A percentile compares a stretch with the other conserved stretches of the same genome.
Evolutionary conservation across 2,888 invertebrate species (phyloP).

Genomic region (Ophonus ardosiacus): DNA sequence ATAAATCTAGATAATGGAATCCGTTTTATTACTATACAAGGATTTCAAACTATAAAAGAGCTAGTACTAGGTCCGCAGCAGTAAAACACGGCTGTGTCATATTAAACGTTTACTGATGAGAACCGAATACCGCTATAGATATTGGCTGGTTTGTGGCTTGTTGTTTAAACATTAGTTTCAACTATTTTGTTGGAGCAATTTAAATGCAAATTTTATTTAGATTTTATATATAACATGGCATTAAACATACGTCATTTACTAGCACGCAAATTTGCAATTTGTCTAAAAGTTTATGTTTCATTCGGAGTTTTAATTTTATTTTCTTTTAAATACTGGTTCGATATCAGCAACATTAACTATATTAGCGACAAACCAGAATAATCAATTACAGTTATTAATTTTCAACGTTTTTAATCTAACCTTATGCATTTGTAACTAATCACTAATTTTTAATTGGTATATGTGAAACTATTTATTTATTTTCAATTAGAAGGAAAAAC

Average conservation of each 20-base stretch:
- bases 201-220: conserved; percentile 27
- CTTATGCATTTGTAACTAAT: no score
- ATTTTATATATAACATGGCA: conserved; percentile 27
- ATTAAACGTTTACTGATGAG: conserved; percentile 32
- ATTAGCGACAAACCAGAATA: no score
- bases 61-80: neutral
- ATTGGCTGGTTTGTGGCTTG: conserved; percentile 10
- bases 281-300: conserved; percentile 15
- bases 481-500: no score
- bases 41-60: conserved; percentile 60
- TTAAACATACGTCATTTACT: conserved; percentile 12
- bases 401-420: no score
- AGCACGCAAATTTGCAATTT: conserved; percentile 43
- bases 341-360: neutral
- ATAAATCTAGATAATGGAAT: conserved; percentile 63
- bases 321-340: neutral
- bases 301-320: neutral
- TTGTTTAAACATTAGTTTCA: conserved; percentile 15
- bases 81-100: conserved; percentile 31
- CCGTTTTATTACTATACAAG: conserved; percentile 60
- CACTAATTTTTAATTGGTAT: no score
- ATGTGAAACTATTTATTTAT: no score
- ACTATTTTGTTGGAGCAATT: conserved; percentile 8
- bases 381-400: no score
- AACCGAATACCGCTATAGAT: neutral